Evolutionary conservation across 2,888 invertebrate species (phyloP), one percentile per base, ranked within the genome.

Genomic region (Hydroisotoma schaefferi): DNA sequence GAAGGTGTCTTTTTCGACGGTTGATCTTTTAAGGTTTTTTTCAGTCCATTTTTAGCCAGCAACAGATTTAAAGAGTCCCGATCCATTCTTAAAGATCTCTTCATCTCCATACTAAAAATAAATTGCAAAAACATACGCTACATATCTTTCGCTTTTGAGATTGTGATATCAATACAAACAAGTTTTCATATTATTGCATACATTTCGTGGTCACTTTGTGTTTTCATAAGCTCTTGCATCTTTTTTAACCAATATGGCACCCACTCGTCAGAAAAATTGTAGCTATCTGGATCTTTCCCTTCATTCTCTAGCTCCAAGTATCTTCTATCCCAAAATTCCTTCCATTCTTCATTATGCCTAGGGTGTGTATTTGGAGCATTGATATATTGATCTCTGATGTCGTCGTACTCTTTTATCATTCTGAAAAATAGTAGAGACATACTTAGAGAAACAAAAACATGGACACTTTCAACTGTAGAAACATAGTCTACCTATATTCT

Each of bases 231-330:
- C 68, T 89, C 88, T 57, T 86, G 84, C 85, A 90, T 88, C 12
- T 88, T 82, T 61, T 83, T 83, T 73, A 88, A 88, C 92, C 92
- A 92, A 76, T 84, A 90, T 53, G 83, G 78, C 55, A 90, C 90
- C 92, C 92, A 92, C 74, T 92, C 92, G 0, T 90, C 88, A 72
- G 90, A 90, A 75, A 89, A 92, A 74, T 92, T 90, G 75, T 90
- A 85, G 67, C 85, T 86, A 29, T 85, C 81, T 0, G 88, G 86
- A 75, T 92, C 89, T 75, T 85, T 84, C 51, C 85, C 85, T 76
- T 84, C 84, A 80, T 81, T 78, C 44, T 63, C 63, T 54, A 90
- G 78, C 76, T 90, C 88, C 75, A 87, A 88, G 75, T 88, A 89
- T 1, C 90, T 83, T 10, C 83, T 81, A 76, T 90, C 90, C 91